Percentiles rank a stretch among this genome's conserved stretches.
Evolutionary conservation across 2,888 invertebrate species (phyloP).

Genomic region (Apotomis capreana): DNA sequence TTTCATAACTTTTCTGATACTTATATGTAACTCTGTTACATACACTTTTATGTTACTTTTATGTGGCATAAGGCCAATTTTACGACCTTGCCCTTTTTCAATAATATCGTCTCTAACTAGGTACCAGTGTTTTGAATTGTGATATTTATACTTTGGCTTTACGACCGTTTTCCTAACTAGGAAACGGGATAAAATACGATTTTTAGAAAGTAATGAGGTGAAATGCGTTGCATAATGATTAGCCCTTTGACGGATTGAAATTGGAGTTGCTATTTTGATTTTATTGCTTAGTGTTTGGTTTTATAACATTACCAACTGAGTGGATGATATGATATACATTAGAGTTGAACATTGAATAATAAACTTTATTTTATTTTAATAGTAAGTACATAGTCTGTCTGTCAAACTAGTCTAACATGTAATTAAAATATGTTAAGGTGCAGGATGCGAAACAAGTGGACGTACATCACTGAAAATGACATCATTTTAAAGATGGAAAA

Average conservation of each 20-base stretch:
- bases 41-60: too few species aligned
- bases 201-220: neutral
- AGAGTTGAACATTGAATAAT: neutral
- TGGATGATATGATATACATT: neutral
- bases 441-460: too few species aligned
- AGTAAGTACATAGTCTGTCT: too few species aligned
- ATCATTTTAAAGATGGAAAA: too few species aligned
- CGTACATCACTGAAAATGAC: too few species aligned
- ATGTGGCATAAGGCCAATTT: too few species aligned
- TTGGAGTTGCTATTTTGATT: constrained; percentile 35
- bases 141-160: neutral
- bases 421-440: too few species aligned
- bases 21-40: too few species aligned
- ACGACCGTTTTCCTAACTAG: neutral
- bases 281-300: neutral
- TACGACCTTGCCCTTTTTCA: too few species aligned
- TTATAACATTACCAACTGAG: constrained; percentile 9
- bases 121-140: neutral
- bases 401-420: too few species aligned
- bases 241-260: constrained; percentile 47
- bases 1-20: too few species aligned
- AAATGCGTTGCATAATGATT: constrained; percentile 55
- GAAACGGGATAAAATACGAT: neutral
- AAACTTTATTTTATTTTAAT: neutral
- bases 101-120: neutral